Percentiles rank a stretch among this genome's conserved stretches.
Evolutionary conservation across 53 echinoderm and acorn worm species (phyloP).

Genomic region (Echinometra lucunter): DNA sequence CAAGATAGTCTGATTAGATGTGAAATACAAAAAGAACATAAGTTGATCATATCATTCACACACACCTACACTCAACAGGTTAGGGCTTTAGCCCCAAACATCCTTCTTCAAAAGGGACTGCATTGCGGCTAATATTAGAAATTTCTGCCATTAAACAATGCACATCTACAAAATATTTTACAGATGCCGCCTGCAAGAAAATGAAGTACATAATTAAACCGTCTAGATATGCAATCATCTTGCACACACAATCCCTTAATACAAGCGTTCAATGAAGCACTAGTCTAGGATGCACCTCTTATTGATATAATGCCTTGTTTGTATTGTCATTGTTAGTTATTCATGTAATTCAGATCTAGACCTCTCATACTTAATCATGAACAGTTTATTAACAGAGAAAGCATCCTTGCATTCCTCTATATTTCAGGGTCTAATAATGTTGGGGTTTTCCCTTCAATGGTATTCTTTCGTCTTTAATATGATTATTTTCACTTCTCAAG

Average conservation of each 20-base stretch:
- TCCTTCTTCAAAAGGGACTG: slow-evolving; percentile 33
- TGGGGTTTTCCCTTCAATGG: neutral
- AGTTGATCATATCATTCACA: slow-evolving; percentile 67
- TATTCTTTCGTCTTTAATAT: neutral
- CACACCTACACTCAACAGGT: slow-evolving; percentile 68
- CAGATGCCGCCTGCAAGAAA: neutral
- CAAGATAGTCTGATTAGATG: slow-evolving; percentile 45
- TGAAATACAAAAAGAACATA: slow-evolving; percentile 59
- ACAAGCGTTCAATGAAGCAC: neutral
- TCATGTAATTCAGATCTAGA: neutral
- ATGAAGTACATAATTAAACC: slow-evolving; percentile 26
- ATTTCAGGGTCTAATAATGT: neutral
- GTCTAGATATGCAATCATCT: slow-evolving; percentile 11
- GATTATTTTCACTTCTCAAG: neutral
- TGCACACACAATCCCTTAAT: neutral
- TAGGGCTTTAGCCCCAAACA: slow-evolving; percentile 45
- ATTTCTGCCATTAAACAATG: slow-evolving; percentile 34
- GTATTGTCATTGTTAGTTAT: neutral
- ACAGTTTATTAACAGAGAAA: neutral
- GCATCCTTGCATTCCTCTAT: neutral
- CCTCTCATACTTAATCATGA: neutral
- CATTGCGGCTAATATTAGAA: slow-evolving; percentile 34
- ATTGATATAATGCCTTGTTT: neutral
- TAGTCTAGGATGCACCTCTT: neutral
- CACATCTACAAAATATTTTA: slow-evolving; percentile 61